Percentiles rank a stretch among this genome's conserved stretches.
Conservation (phyloP, 2,888 invertebrate species). For the Myopa tessellatipennis region DNA sequence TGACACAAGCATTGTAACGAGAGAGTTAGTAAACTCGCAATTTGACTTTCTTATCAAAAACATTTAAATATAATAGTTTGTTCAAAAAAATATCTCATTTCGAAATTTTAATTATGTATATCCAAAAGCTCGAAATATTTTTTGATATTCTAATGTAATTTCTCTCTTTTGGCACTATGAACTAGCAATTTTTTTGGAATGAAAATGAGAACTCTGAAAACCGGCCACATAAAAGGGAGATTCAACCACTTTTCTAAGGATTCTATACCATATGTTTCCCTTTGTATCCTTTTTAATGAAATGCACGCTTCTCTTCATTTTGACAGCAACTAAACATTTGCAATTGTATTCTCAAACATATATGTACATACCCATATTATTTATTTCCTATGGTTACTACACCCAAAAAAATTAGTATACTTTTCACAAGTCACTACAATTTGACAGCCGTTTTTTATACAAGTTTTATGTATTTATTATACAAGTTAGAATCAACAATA, state of each 20-base stretch:
- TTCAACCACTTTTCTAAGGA: neutral
- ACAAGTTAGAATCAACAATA: no score
- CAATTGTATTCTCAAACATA: no score
- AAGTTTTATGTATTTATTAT: no score
- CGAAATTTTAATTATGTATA: neutral
- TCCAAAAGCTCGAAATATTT: neutral
- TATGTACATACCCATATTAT: no score
- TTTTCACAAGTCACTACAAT: no score
- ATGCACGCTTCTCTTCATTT: neutral
- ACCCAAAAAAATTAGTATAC: no score
- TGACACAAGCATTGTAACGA: neutral
- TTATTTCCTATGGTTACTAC: no score
- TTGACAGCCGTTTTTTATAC: no score
- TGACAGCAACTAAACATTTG: no score
- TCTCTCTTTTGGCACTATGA: neutral
- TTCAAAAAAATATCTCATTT: neutral
- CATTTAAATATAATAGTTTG: neutral
- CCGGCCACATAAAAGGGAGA: neutral
- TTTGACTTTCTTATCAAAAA: no score
- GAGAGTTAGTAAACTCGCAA: neutral
- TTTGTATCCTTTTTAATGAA: neutral
- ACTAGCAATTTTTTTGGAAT: no score
- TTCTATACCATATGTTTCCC: neutral
- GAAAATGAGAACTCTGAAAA: neutral
- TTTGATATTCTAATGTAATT: neutral